Base-by-base conservation (phyloP, 2,113 vertebrate genomes). In the Sprattus sprattus region DNA sequence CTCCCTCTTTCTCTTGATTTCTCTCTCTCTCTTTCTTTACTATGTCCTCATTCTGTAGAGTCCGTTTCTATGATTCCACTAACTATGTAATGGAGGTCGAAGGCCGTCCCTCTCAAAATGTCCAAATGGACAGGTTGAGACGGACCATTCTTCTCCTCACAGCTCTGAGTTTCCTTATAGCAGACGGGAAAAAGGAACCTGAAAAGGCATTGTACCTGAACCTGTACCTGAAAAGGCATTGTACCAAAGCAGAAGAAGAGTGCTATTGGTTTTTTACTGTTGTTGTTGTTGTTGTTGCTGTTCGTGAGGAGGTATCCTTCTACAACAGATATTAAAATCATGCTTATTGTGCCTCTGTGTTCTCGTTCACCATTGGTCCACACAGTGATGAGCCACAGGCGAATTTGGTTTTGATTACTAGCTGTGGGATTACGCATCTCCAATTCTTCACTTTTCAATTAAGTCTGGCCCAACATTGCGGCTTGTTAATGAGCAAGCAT, bases 401-500 rank as follows among this genome's bases (percentile, higher is more conserved):
- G 28, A 78, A 13, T 71, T 71, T 32, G 64, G 64, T 28, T 25
- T 71, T 71, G 64, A 78, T 78, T 78, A 78, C 71, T 4, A 78
- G 71, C 32, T 32, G 64, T 0, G 10, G 10, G 64, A 67, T 67
- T 67, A 10, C n/a, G 13, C 32, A 39, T 39, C 71, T 78, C 71
- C 25, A 44, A 78, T 78, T 78, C 28, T 32, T 39, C 32, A 15
- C 46, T 54, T 45, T 45, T 82, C 32, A 25, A 47, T 86, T 85
- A 45, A 83, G 64, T 86, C 44, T 25, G 67, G 84, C 67, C 16
- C 5, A 88, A 78, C 3, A 18, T 6, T 47, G 78, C 50, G 16
- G 5, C 0, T 28, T 78, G 84, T 86, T 91, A 90, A 91, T 85
- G 83, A 90, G 78, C 87, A 88, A 78, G 75, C 46, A 47, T 82